Evolutionary conservation across 2,888 invertebrate species (phyloP).

Genomic region (Calliphora vomitoria): DNA sequence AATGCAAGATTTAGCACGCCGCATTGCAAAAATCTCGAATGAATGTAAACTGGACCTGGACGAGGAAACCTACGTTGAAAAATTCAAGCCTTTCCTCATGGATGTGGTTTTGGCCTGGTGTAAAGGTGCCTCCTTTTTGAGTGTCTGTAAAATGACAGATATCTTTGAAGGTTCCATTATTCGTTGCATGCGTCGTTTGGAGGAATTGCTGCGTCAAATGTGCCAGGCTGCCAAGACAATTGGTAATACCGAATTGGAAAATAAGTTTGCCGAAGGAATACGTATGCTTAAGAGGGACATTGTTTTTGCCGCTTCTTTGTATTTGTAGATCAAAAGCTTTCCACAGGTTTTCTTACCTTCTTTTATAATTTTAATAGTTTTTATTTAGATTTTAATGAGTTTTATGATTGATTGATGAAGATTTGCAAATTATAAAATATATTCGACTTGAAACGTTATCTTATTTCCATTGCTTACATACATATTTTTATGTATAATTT

Average conservation of each 20-base stretch:
- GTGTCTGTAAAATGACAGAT: constrained; percentile 98
- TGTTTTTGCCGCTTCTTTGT: constrained; percentile 99
- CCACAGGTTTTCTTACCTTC: constrained; percentile 17
- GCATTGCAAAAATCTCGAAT: constrained; percentile 94
- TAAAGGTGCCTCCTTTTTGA: constrained; percentile 95
- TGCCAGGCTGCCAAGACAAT: constrained; percentile 98
- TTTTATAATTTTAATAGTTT: constrained; percentile 10
- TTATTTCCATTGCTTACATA: background rate
- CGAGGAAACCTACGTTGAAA: constrained; percentile 95
- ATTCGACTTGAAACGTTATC: background rate
- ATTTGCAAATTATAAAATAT: background rate
- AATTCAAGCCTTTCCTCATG: constrained; percentile 98
- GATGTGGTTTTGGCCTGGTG: constrained; percentile 98
- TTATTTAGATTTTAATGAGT: constrained; percentile 34
- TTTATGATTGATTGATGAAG: constrained; percentile 28
- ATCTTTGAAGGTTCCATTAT: constrained; percentile 95
- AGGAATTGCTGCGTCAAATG: constrained; percentile 97
- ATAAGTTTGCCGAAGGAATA: constrained; percentile 97
- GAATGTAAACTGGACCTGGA: constrained; percentile 95
- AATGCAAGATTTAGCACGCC: constrained; percentile 97
- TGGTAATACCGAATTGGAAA: constrained; percentile 97
- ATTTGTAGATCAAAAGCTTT: constrained; percentile 86
- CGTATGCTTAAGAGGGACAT: constrained; percentile 98
- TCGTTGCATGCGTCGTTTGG: constrained; percentile 96
- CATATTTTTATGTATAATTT: background rate